Base-by-base conservation (phyloP, 2,113 vertebrate species). In the Sterrhoptilus dennistouni region DNA sequence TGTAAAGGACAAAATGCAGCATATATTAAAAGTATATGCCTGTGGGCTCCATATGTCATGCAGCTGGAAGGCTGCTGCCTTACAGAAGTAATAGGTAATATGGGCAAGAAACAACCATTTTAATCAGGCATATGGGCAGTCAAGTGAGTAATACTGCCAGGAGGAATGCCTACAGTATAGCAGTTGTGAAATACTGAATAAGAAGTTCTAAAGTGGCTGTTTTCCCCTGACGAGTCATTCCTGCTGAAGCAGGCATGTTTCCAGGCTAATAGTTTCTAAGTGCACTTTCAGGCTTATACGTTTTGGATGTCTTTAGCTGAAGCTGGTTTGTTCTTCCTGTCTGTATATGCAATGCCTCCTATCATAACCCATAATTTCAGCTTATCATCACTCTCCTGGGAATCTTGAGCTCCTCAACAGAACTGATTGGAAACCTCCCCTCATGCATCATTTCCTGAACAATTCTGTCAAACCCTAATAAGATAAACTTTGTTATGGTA, bases 381-480 rank as follows among this genome's bases (percentile, higher is more conserved):
- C 45, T 69, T 77, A 61, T 92, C 64, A 35, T 80, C 63, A 13
- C 68, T 23, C 42, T 95, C 71, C 88, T 89, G 90, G 79, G 90
- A 90, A 80, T 40, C 84, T 70, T 83, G 35, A 82, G 57, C 65
- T 96, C 87, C 83, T 89, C 78, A 77, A 4, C 31, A 91, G 75
- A 92, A 45, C 59, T 87, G 81, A 22, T 66, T 91, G 49, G 81
- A 87, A 94, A 83, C 66, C 45, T 87, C 49, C 25, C 31, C 59
- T 85, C 42, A 24, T 79, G 54, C 75, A 77, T 68, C 16, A 47
- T 89, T 94, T 84, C 84, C 81, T 90, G 60, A 76, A 78, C 61
- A 94, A 47, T 74, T 94, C 87, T 59, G 64, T 76, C 91, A 93
- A 95, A 83, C 79, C 38, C 54, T 88, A 69, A 40, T 69, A 91